These are phyloP conservation scores for Neopipo cinnamomea DNA, from an alignment of 2,113 vertebrate genomes.

Conservation along the genomic window DNA sequence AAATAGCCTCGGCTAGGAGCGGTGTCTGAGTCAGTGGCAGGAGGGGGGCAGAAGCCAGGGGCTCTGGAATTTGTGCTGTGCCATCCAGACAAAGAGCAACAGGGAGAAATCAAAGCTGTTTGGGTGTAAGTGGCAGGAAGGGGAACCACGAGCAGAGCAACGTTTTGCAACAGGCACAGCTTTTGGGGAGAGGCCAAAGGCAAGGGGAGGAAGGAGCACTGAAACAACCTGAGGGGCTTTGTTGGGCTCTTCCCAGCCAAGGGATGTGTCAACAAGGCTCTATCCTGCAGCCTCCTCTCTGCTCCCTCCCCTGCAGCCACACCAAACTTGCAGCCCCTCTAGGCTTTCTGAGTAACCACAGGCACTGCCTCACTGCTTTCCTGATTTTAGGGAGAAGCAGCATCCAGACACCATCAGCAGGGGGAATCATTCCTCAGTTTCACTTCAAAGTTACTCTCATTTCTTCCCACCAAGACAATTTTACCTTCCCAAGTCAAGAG, in stretches of 20 bases:
- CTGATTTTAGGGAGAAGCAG: not conserved
- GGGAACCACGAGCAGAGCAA: not conserved
- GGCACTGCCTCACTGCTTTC: rapidly evolving
- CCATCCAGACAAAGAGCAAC: not conserved
- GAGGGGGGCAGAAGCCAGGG: not conserved
- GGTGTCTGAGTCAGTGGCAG: not conserved
- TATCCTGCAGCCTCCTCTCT: rapidly evolving
- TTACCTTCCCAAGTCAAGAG: not conserved
- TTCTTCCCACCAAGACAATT: not conserved
- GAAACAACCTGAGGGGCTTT: not conserved
- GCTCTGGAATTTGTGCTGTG: not conserved
- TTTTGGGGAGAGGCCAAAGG: not conserved
- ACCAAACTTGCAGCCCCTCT: not conserved
- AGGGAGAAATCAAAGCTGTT: not conserved
- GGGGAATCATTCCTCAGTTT: not conserved
- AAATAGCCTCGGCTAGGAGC: not conserved
- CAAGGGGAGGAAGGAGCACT: not conserved
- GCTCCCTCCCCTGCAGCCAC: rapidly evolving
- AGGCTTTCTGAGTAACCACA: not conserved
- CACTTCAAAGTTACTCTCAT: not conserved
- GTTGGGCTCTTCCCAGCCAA: not conserved
- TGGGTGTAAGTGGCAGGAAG: not conserved
- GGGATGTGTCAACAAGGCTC: not conserved
- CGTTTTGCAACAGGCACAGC: not conserved
- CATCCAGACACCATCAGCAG: rapidly evolving